A percentile compares a stretch with the other conserved stretches of the same genome.
Evolutionary conservation across 2,888 invertebrate genomes (phyloP).

Genomic region (Caenorhabditis angaria): DNA sequence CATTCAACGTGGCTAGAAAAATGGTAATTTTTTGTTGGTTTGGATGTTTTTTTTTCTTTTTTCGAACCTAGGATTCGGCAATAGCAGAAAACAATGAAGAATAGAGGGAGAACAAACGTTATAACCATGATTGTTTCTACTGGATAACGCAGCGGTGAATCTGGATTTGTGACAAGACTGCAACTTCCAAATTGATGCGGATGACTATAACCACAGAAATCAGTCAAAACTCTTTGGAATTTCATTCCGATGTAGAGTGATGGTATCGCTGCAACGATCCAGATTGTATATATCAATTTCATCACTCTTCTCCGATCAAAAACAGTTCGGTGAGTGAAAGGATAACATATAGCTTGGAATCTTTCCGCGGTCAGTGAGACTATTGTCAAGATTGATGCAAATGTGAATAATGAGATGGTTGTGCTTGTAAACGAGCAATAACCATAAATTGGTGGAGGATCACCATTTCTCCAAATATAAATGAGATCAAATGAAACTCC

Average conservation of each 20-base stretch:
- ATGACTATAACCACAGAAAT: slow-evolving; percentile 67
- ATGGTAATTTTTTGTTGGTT: not conserved
- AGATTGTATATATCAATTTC: slow-evolving; percentile 56
- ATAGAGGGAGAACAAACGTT: slow-evolving; percentile 66
- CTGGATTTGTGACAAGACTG: slow-evolving; percentile 57
- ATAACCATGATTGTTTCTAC: slow-evolving; percentile 59
- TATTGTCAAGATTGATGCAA: slow-evolving; percentile 69
- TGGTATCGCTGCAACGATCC: slow-evolving; percentile 64
- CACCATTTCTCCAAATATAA: slow-evolving; percentile 61
- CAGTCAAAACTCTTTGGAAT: slow-evolving; percentile 65
- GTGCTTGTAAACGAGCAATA: slow-evolving; percentile 67
- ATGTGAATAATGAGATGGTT: slow-evolving; percentile 68
- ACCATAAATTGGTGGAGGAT: slow-evolving; percentile 57
- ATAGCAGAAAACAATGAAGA: slow-evolving; percentile 69
- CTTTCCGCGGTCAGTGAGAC: slow-evolving; percentile 65
- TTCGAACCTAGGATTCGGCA: slow-evolving; percentile 58
- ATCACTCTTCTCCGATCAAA: slow-evolving; percentile 54
- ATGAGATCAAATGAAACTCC: slow-evolving; percentile 70
- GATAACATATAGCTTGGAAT: slow-evolving; percentile 70
- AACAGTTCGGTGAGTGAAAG: slow-evolving; percentile 57
- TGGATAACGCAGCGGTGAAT: slow-evolving; percentile 45
- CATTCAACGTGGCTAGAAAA: slow-evolving; percentile 42
- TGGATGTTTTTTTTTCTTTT: slow-evolving; percentile 13
- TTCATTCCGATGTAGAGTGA: slow-evolving; percentile 67
- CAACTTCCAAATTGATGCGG: slow-evolving; percentile 58